Percentiles rank a stretch among this genome's conserved stretches.
These are phyloP conservation scores for Chironomus riparius DNA, from an alignment of 2,888 invertebrate genomes.

Conservation along the genomic window DNA sequence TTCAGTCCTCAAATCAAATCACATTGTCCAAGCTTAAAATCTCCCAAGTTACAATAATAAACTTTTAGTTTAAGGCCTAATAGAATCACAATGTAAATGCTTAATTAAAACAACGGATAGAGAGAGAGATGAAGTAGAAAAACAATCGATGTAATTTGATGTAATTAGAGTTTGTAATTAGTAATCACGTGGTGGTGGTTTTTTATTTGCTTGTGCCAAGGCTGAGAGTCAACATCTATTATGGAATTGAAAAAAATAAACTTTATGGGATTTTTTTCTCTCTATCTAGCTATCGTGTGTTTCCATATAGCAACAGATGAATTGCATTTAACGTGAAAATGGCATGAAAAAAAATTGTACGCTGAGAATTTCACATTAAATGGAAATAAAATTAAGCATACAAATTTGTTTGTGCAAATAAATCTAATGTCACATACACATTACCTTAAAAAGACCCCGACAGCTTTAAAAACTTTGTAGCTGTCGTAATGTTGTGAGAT, in stretches of 20 bases:
- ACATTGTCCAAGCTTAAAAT: too few relatives aligned
- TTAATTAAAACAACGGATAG: background rate
- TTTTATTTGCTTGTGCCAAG: slow-evolving; percentile 2
- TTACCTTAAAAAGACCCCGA: too few relatives aligned
- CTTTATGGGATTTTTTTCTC: background rate
- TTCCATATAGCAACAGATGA: background rate
- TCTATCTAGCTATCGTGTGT: background rate
- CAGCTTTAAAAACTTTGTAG: too few relatives aligned
- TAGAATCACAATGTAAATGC: background rate
- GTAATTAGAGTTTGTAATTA: slow-evolving; percentile 13
- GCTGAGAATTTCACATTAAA: background rate
- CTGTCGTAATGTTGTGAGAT: too few relatives aligned
- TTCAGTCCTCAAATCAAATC: too few relatives aligned
- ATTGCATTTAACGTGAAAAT: background rate
- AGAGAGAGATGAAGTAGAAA: background rate
- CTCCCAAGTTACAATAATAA: too few relatives aligned
- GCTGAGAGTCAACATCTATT: background rate
- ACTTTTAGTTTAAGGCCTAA: background rate
- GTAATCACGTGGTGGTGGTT: slow-evolving; percentile 7
- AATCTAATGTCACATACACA: too few relatives aligned
- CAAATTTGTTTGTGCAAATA: background rate
- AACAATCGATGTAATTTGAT: slow-evolving; percentile 7
- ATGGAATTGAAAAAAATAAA: background rate
- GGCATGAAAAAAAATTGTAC: background rate
- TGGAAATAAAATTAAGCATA: background rate